Evolutionary conservation across 2,888 invertebrate genomes (phyloP).

Genomic region (Tupiocoris notatus): DNA sequence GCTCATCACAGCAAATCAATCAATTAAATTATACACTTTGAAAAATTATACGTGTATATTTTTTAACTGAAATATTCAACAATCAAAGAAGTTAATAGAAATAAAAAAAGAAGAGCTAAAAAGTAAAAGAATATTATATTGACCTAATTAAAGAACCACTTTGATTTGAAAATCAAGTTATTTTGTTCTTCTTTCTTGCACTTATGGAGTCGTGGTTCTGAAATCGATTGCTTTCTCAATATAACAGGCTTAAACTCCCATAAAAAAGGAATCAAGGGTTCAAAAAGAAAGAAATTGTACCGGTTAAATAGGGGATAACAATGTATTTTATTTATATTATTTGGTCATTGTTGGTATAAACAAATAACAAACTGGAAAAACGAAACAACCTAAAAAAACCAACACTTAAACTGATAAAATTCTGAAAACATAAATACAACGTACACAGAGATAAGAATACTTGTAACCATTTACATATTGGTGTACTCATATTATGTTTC

Average conservation of each 20-base stretch:
- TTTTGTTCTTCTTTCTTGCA: too few relatives aligned
- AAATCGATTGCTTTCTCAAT: too few relatives aligned
- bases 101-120: too few relatives aligned
- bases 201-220: too few relatives aligned
- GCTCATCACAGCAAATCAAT: too few relatives aligned
- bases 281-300: slow-evolving; percentile 30
- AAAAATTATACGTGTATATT: too few relatives aligned
- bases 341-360: slow-evolving; percentile 49
- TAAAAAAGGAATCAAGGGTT: background rate
- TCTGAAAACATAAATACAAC: slow-evolving; percentile 47
- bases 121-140: too few relatives aligned
- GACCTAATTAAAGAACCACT: too few relatives aligned
- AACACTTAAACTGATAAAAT: slow-evolving; percentile 43
- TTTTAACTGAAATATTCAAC: too few relatives aligned
- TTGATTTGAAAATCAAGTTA: too few relatives aligned
- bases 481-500: slow-evolving; percentile 38
- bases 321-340: slow-evolving; percentile 47
- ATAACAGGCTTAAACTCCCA: background rate
- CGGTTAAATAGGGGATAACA: slow-evolving; percentile 48
- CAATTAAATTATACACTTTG: too few relatives aligned
- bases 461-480: slow-evolving; percentile 40
- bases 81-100: too few relatives aligned
- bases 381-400: slow-evolving; percentile 44
- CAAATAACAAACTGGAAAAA: slow-evolving; percentile 47
- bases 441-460: slow-evolving; percentile 44